A percentile compares a stretch with the other conserved stretches of the same genome.
Conservation (phyloP, 2,797 vertebrate species). For the Crocodylus rhombifer region DNA sequence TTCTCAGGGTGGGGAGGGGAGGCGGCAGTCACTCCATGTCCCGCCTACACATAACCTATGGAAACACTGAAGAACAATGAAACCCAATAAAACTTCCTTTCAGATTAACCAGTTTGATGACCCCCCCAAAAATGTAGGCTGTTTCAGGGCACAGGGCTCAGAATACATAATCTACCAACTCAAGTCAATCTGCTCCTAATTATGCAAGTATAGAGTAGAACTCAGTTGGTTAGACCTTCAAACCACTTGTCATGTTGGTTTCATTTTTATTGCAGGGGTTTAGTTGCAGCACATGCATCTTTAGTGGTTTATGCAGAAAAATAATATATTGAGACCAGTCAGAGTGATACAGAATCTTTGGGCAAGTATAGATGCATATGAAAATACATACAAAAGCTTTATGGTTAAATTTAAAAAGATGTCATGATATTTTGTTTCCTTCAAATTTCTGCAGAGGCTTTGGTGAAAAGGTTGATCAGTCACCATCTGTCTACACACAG, state of each 20-base stretch:
- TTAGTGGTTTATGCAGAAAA: neutral
- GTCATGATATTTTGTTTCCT: neutral
- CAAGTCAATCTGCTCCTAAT: neutral
- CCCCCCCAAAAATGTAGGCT: neutral
- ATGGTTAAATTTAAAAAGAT: neutral
- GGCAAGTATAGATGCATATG: neutral
- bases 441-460: neutral
- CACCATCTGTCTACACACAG: neutral
- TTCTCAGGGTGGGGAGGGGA: too few species aligned
- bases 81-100: neutral
- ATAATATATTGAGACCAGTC: neutral
- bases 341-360: neutral
- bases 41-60: too few species aligned
- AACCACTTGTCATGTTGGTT: neutral
- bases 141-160: neutral
- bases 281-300: neutral
- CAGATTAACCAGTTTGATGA: neutral
- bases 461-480: neutral
- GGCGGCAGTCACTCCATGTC: too few species aligned
- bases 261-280: neutral
- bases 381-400: neutral
- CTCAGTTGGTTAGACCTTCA: neutral
- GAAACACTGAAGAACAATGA: too few species aligned
- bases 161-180: neutral
- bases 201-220: neutral